Percentiles rank a stretch among this genome's conserved stretches.
These are phyloP conservation scores for Patella depressa DNA, from an alignment of 2,888 invertebrate species.

Conservation along the genomic window DNA sequence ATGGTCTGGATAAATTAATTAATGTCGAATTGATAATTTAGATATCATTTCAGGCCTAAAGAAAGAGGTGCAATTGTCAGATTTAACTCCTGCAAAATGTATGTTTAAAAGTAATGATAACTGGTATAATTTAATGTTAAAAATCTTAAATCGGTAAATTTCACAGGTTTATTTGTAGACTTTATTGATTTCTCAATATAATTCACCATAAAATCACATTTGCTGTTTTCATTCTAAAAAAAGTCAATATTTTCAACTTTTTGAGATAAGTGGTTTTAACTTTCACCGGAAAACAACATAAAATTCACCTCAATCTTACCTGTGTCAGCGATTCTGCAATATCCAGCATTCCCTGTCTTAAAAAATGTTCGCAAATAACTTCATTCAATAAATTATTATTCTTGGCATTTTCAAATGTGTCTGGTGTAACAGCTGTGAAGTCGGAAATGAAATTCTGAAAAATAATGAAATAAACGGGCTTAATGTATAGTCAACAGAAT, in stretches of 20 bases:
- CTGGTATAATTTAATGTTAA: not conserved
- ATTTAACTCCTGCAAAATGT: too few relatives aligned
- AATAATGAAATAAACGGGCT: slow-evolving; percentile 19
- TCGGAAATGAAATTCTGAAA: slow-evolving; percentile 88
- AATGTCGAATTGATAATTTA: too few relatives aligned
- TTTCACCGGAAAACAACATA: not conserved
- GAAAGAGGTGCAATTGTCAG: too few relatives aligned
- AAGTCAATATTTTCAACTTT: too few relatives aligned
- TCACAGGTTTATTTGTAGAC: too few relatives aligned
- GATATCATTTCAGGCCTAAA: too few relatives aligned
- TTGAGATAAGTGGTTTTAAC: too few relatives aligned
- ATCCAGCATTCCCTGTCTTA: slow-evolving; percentile 92
- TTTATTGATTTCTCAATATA: too few relatives aligned
- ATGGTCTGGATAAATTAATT: too few relatives aligned
- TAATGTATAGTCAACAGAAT: not conserved
- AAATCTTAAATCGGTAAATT: not conserved
- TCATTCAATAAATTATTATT: slow-evolving; percentile 83
- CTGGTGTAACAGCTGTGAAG: slow-evolving; percentile 89
- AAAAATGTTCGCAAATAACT: slow-evolving; percentile 95
- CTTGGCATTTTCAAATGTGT: slow-evolving; percentile 82
- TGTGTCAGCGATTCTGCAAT: slow-evolving; percentile 86
- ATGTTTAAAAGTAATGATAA: not conserved
- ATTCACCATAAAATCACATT: too few relatives aligned
- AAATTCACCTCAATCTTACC: slow-evolving; percentile 68
- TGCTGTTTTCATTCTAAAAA: too few relatives aligned